phyloP scores from a whole-genome alignment of 2,888 invertebrate genomes.

The Polia nebulosa region DNA sequence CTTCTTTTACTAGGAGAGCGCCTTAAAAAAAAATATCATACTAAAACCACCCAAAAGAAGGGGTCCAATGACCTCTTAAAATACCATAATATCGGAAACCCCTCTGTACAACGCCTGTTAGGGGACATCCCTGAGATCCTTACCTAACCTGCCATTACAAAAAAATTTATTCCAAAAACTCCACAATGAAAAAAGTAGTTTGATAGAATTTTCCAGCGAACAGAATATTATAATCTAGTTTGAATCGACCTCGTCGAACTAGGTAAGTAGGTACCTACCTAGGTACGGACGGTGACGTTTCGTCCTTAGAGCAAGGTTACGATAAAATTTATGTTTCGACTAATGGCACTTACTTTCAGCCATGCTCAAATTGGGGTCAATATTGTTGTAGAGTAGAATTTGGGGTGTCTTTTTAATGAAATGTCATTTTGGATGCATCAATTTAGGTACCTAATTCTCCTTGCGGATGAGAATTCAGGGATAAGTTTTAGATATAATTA shows the following conservation, averaged over 20 bases:
- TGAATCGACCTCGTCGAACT: constrained; percentile 52
- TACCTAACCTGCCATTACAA: background rate
- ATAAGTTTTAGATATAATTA: no score
- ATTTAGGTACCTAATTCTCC: no score
- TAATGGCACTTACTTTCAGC: constrained; percentile 29
- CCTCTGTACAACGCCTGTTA: no score
- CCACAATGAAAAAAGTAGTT: background rate
- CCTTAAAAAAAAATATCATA: no score
- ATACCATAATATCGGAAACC: no score
- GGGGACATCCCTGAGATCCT: no score
- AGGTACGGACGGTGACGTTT: constrained; percentile 45
- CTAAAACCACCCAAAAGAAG: no score
- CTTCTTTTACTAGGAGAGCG: no score
- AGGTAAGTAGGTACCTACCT: constrained; percentile 60
- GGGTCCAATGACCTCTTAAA: no score
- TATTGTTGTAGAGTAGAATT: constrained; percentile 1
- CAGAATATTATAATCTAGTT: constrained; percentile 56
- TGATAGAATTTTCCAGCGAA: constrained; percentile 14
- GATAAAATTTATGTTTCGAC: constrained; percentile 43
- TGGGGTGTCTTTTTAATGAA: background rate
- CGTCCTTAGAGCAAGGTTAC: constrained; percentile 60
- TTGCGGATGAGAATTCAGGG: no score
- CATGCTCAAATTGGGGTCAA: constrained; percentile 23
- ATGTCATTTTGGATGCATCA: no score
- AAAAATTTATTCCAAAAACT: background rate